phyloP scores from a whole-genome alignment of 2,113 vertebrate genomes.

The Oncorhynchus tshawytscha region DNA sequence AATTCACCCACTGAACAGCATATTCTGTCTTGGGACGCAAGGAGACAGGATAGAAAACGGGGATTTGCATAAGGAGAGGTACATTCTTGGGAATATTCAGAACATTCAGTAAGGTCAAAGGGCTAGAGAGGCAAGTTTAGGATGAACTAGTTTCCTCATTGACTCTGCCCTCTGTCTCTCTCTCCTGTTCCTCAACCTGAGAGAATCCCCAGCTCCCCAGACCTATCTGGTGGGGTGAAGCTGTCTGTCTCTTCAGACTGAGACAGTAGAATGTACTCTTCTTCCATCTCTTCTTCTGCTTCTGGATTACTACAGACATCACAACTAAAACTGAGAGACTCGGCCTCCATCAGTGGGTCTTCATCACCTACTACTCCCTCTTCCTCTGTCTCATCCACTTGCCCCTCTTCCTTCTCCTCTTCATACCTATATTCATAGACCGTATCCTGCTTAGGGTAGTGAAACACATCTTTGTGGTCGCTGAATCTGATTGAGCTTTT shows the following conservation, averaged over 20 bases:
- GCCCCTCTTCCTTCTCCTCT: constrained; percentile 54
- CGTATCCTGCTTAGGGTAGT: constrained; percentile 60
- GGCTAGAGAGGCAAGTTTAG: background rate
- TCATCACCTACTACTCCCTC: constrained; percentile 67
- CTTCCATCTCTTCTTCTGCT: constrained; percentile 50
- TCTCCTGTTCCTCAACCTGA: constrained; percentile 70
- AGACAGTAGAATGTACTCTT: constrained; percentile 53
- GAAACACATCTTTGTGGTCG: constrained; percentile 64
- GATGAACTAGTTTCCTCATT: background rate
- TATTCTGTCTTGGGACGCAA: background rate
- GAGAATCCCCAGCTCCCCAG: background rate
- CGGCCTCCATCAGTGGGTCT: constrained; percentile 82
- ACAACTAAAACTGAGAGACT: constrained; percentile 77
- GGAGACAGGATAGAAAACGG: background rate
- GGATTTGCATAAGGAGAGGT: background rate
- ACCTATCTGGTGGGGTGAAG: constrained; percentile 12
- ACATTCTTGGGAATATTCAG: background rate
- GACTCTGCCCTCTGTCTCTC: constrained; percentile 38
- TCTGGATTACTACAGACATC: constrained; percentile 74
- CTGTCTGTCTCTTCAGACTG: constrained; percentile 17
- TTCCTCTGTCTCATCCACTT: constrained; percentile 36
- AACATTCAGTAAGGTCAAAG: background rate
- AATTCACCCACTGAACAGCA: background rate
- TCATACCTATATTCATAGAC: background rate
- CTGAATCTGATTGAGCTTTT: constrained; percentile 56